phyloP scores from a whole-genome alignment of 2,888 invertebrate genomes.

The Microplitis manilae region DNA sequence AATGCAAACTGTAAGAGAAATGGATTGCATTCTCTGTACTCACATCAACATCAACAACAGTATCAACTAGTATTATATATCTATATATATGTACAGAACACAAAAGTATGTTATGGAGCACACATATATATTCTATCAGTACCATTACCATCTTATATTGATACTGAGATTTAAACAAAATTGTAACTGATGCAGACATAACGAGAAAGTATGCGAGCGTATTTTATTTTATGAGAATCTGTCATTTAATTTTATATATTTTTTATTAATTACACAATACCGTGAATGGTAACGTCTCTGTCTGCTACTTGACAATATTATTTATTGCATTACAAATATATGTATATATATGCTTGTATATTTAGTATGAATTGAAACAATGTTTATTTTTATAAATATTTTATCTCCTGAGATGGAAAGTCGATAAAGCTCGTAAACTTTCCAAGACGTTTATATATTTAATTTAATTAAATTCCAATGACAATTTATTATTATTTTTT shows the following conservation, averaged over 20 bases:
- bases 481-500: background rate
- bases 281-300: constrained; percentile 6
- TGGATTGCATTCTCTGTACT: constrained; percentile 18
- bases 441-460: background rate
- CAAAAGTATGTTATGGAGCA: background rate
- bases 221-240: constrained; percentile 4
- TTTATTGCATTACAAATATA: background rate
- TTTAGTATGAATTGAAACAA: background rate
- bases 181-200: background rate
- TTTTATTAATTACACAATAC: background rate
- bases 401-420: background rate
- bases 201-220: background rate
- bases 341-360: background rate
- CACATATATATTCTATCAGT: background rate
- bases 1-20: constrained; percentile 35
- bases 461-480: background rate
- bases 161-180: background rate
- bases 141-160: background rate
- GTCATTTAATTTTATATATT: constrained; percentile 9
- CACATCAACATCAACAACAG: background rate
- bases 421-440: constrained; percentile 1
- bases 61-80: constrained; percentile 1
- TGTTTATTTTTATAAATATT: constrained; percentile 1
- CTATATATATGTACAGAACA: background rate
- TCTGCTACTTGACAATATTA: constrained; percentile 23